A percentile compares a stretch with the other conserved stretches of the same genome.
Evolutionary conservation across 2,797 vertebrate genomes (phyloP).

Genomic region (Pampus argenteus): DNA sequence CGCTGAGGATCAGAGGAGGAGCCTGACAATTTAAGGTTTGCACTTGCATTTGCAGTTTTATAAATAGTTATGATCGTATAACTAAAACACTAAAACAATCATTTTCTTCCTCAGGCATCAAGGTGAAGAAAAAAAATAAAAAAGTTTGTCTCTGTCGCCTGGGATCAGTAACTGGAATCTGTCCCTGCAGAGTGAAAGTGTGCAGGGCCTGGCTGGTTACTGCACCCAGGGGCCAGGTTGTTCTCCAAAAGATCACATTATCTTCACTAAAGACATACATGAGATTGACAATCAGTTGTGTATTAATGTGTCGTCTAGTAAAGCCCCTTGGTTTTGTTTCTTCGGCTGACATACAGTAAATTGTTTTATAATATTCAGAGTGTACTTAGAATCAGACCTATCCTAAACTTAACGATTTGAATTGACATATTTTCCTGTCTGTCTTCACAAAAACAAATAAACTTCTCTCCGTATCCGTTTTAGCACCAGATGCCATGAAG

Average conservation of each 20-base stretch:
- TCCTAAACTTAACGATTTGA: not conserved
- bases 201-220: constrained; percentile 83
- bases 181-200: constrained; percentile 78
- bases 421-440: not conserved
- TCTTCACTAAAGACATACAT: not conserved
- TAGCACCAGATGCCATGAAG: not conserved
- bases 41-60: not conserved
- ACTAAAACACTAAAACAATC: constrained; percentile 7
- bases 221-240: constrained; percentile 73
- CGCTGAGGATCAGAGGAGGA: constrained; percentile 19
- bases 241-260: constrained; percentile 31
- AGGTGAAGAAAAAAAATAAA: no score
- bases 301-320: not conserved
- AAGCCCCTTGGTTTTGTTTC: constrained; percentile 3
- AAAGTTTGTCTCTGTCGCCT: constrained; percentile 61
- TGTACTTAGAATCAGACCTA: no score
- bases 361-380: no score
- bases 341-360: not conserved
- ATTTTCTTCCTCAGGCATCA: constrained; percentile 16
- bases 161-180: constrained; percentile 87
- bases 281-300: constrained; percentile 3
- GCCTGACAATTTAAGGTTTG: constrained; percentile 56
- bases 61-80: not conserved
- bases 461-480: no score
- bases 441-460: not conserved